phyloP scores from a whole-genome alignment of 2,113 vertebrate genomes.

The Stomatorhinus ivindoensis region DNA sequence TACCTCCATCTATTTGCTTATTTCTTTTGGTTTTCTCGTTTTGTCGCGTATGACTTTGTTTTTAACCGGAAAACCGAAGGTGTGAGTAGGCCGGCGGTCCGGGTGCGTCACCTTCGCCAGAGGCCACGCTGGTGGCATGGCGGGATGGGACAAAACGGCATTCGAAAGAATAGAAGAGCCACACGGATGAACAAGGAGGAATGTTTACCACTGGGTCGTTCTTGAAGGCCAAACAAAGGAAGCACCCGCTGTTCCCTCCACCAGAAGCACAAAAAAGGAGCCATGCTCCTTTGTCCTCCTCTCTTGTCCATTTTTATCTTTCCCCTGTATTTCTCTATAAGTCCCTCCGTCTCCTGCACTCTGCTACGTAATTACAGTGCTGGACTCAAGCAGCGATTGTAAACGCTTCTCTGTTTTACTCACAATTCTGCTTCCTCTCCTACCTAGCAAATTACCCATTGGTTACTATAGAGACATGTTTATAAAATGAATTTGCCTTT shows the following conservation, averaged over 20 bases:
- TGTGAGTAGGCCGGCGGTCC: neutral
- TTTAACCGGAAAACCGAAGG: neutral
- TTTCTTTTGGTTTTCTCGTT: neutral
- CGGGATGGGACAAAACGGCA: neutral
- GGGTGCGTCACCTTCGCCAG: slow-evolving; percentile 22
- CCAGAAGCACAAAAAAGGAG: neutral
- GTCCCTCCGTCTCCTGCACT: slow-evolving; percentile 35
- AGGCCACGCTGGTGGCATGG: neutral
- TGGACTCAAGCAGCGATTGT: slow-evolving; percentile 67
- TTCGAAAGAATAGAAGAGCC: neutral
- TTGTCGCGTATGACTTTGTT: neutral
- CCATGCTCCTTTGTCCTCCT: neutral
- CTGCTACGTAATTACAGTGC: slow-evolving; percentile 64
- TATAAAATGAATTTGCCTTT: slow-evolving; percentile 54
- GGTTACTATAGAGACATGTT: slow-evolving; percentile 70
- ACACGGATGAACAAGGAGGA: neutral
- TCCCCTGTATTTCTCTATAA: slow-evolving; percentile 33
- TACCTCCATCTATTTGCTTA: slow-evolving; percentile 18
- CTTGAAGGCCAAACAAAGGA: neutral
- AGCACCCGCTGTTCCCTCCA: neutral
- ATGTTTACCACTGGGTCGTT: neutral
- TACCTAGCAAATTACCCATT: slow-evolving; percentile 57
- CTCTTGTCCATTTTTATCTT: slow-evolving; percentile 29
- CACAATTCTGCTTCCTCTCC: slow-evolving; percentile 28
- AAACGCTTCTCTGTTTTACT: slow-evolving; percentile 62